phyloP scores from a whole-genome alignment of 2,888 invertebrate genomes.

The Eupithecia subumbrata region DNA sequence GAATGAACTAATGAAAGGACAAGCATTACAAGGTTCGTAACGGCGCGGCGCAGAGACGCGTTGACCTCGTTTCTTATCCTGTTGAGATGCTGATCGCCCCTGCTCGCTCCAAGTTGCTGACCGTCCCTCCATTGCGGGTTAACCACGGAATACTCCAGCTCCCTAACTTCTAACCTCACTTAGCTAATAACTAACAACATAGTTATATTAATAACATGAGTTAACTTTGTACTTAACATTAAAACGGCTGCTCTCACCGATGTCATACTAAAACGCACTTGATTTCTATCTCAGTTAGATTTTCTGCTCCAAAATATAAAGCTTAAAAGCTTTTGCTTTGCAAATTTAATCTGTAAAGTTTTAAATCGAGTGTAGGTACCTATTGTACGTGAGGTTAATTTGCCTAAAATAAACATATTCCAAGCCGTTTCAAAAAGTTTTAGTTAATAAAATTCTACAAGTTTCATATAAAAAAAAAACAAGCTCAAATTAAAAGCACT shows the following conservation, averaged over 20 bases:
- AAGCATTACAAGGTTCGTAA: too few species aligned
- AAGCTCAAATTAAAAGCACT: slow-evolving; percentile 19
- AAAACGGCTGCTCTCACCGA: not conserved
- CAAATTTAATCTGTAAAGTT: slow-evolving; percentile 27
- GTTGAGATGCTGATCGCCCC: not conserved
- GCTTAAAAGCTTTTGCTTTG: not conserved
- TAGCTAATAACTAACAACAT: not conserved
- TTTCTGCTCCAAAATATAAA: not conserved
- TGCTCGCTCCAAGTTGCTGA: not conserved
- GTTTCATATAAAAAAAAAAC: slow-evolving; percentile 19
- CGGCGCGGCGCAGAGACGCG: too few species aligned
- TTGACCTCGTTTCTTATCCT: not conserved
- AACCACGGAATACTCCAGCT: not conserved
- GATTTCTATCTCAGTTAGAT: not conserved
- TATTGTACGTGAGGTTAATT: slow-evolving; percentile 10
- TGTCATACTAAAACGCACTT: not conserved
- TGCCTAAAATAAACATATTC: slow-evolving; percentile 8
- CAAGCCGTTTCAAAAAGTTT: slow-evolving; percentile 15
- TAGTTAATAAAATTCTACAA: slow-evolving; percentile 1
- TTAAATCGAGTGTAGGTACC: not conserved
- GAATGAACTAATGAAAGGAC: too few species aligned
- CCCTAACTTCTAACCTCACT: not conserved
- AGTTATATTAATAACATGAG: not conserved
- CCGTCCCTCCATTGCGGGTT: not conserved
- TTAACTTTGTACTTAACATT: not conserved